Evolutionary conservation across 2,888 invertebrate species (phyloP), one percentile per base, ranked within the genome.

Genomic region (Dolomedes plantarius): DNA sequence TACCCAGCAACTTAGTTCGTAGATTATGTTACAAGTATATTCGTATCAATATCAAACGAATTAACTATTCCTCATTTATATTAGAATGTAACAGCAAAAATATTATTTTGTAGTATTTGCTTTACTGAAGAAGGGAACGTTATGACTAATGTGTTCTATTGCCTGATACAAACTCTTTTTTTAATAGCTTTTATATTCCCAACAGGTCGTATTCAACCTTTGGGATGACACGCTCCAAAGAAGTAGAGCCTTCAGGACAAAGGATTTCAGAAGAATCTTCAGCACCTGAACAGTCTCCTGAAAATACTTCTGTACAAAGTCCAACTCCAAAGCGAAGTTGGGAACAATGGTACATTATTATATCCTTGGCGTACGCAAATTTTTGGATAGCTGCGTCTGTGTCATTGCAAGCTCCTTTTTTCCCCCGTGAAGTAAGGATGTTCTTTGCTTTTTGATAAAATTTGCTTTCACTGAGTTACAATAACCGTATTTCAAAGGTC

Each of bases 331-430:
- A 41, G 19, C 32, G 67, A 50, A 69, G 73, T 23, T 65, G 62
- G 56, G 7, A 23, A 7, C 77, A 77, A 46, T 41, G 67, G 13
- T 77, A 72, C 28, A 73, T 85, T 0, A 31, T 86, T 11, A 36
- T 80, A 7, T 74, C 79, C 6, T 71, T 86, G 16, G 64, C 65
- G 1, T 86, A 86, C 28, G 79, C 79, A 50, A 86, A 80, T 67
- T 81, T 86, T 67, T 79, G 76, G 76, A 86, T 86, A 80, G 87
- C 83, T 13, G 79, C 87, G 1, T 74, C 82, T 0, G 74, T 83
- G n/a, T 82, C 87, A n/a, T 46, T 87, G 23, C 83, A 83, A 75
- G 87, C 87, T 23, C 87, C 87, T 1, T 87, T 87, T 62, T 87
- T 87, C 74, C 87, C 87, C 28, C 68, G 72, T 50, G 87, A 87